Base-by-base conservation (phyloP, 2,113 vertebrate species). In the Pseudorhombus dupliciocellatus region DNA sequence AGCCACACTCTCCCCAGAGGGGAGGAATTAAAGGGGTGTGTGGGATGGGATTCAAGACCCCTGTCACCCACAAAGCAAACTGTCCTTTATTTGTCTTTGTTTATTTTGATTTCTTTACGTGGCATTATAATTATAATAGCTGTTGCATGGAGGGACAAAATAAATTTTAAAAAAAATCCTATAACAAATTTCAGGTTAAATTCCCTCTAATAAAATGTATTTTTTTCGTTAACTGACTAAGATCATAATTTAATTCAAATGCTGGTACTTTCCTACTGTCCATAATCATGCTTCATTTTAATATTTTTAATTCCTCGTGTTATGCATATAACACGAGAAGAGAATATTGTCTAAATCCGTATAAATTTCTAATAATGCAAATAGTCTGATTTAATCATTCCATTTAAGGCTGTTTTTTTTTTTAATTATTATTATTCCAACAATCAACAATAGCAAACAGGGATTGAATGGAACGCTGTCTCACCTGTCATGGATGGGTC, bases 401-500 rank as follows among this genome's bases (percentile, higher is more conserved):
- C 2, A 24, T 53, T 16, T 18, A 1, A 28, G 6, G 0, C 31
- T 66, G 18, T 0, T 20, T 0, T 28, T 34, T 69, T 7, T n/a
- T 25, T 10, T 66, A 60, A 6, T 12, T 12, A 42, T 10, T 10
- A 14, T 48, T 5, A 24, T 31, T 55, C 5, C 9, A 66, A 66
- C n/a, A 34, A n/a, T 52, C 2, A 54, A 9, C 5, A 42, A 11
- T 28, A 37, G 16, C 14, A 79, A 9, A 34, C 8, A 4, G 7
- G 14, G 9, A 34, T 16, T 21, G 26, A 50, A 12, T 31, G 16
- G 31, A 64, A 58, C 15, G 9, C 12, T 20, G 37, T 77, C 89
- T 90, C 94, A 99, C 97, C 97, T 97, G 94, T 98, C 96, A 76
- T 96, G 96, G 62, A 96, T 93, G 16, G 97, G 94, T 90, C 97